Conservation (phyloP, 2,113 vertebrate genomes). For the Aegotheles bennettii region DNA sequence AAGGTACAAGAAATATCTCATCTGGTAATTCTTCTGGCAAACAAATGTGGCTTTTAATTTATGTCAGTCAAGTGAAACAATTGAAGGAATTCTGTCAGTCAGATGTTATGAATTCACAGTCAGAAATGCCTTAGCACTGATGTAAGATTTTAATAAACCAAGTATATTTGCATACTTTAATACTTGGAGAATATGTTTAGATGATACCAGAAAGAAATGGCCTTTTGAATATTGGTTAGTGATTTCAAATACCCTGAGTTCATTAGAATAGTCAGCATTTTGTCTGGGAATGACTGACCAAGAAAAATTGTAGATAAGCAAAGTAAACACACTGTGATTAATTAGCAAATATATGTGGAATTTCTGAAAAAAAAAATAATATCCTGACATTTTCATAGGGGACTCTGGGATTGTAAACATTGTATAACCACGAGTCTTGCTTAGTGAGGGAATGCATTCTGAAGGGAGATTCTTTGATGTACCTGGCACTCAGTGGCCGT, state of each 20-base stretch:
- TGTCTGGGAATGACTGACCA: background rate
- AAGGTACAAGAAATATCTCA: background rate
- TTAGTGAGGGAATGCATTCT: background rate
- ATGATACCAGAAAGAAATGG: background rate
- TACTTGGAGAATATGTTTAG: background rate
- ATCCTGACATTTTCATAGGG: constrained; percentile 24
- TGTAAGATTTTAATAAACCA: background rate
- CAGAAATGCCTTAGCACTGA: background rate
- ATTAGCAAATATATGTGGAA: constrained; percentile 24
- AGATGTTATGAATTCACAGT: background rate
- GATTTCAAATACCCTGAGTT: constrained; percentile 60
- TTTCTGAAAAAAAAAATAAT: background rate
- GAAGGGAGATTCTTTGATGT: background rate
- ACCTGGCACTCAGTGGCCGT: background rate
- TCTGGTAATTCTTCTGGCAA: background rate
- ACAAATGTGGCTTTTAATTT: background rate
- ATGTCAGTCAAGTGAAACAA: background rate
- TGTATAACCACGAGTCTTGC: background rate
- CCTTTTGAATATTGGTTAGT: constrained; percentile 51
- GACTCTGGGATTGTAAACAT: background rate
- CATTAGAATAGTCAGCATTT: constrained; percentile 40
- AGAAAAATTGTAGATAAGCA: background rate
- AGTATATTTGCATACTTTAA: constrained; percentile 25
- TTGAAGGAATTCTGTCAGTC: constrained; percentile 1
- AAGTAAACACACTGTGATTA: constrained; percentile 38